Base-by-base conservation (phyloP, 2,888 invertebrate species). In the Ophraella communa region DNA sequence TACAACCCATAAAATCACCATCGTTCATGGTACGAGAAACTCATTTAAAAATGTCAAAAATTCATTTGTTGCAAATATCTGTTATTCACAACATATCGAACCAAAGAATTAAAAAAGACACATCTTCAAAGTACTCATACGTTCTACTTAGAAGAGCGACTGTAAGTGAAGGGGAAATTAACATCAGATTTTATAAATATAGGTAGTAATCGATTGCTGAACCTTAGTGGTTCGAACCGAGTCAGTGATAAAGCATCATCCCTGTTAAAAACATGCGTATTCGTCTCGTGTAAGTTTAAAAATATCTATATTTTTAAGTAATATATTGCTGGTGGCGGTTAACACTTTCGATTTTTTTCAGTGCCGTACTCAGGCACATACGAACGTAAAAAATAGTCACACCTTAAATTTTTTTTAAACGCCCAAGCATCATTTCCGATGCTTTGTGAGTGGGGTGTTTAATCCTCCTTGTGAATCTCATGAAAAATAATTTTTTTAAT, bases 111-210 rank as follows among this genome's bases (percentile, higher is more conserved):
- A 5, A 20, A 42, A 21, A 17, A 30, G 24, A 27, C 18, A 54
- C 33, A 53, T 47, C 64, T 49, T 54, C 39, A 49, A 33, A 8
- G 14, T 17, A 51, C 3, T 18, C 14, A 42, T 27, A 73, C 72
- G 73, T 73, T 73, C 73, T 72, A 73, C 67, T 67, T 55, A 66
- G 67, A 66, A 78, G 80, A 74, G 65, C 78, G 71, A 76, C 76
- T 79, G 78, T 75, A 80, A 81, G 81, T 81, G 81, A 81, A 81
- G 80, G 81, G 81, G 79, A 80, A 79, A 77, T 76, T 76, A 72
- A 76, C 75, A 71, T 74, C 75, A 76, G 79, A 81, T 79, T 81
- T 81, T 80, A 81, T 81, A 81, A 80, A 81, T 80, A 79, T 79
- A 76, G 76, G 79, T 79, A 74, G 74, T 73, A 71, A 69, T 74